These are phyloP conservation scores for Olivierus martensii DNA, from an alignment of 1,140 invertebrate genomes.

Conservation along the genomic window DNA sequence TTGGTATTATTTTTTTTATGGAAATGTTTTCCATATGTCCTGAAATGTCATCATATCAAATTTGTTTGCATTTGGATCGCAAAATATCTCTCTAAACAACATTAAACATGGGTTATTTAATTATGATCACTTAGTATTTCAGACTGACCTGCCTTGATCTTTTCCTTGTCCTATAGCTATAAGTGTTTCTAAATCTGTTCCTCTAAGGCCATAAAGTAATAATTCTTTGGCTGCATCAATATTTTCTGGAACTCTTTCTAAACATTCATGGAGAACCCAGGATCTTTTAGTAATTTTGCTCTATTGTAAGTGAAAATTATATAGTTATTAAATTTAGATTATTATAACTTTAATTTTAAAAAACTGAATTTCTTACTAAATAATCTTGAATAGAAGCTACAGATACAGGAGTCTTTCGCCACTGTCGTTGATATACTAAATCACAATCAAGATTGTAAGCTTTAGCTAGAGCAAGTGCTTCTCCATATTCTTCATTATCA, in stretches of 20 bases:
- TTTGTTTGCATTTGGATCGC: no score
- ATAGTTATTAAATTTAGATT: slow-evolving; percentile 6
- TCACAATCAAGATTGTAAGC: slow-evolving; percentile 61
- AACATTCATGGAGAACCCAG: slow-evolving; percentile 71
- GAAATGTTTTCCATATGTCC: no score
- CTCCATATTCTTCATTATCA: slow-evolving; percentile 57
- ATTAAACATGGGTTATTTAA: no score
- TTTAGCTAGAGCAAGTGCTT: slow-evolving; percentile 55
- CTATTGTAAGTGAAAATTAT: slow-evolving; percentile 23
- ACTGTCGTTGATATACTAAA: slow-evolving; percentile 67
- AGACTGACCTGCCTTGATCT: slow-evolving; percentile 27
- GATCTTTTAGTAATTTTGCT: slow-evolving; percentile 61
- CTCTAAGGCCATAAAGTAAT: slow-evolving; percentile 53
- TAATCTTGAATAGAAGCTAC: slow-evolving; percentile 57
- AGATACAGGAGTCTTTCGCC: slow-evolving; percentile 56
- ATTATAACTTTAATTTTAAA: slow-evolving; percentile 2
- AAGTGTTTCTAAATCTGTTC: slow-evolving; percentile 44
- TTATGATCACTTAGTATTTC: no score
- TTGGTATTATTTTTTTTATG: no score
- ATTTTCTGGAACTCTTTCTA: slow-evolving; percentile 55
- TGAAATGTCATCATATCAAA: no score
- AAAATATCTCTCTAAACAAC: no score
- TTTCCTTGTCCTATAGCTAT: slow-evolving; percentile 35
- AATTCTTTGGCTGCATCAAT: slow-evolving; percentile 54
- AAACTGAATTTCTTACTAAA: slow-evolving; percentile 34